Base-by-base conservation (phyloP, 2,888 invertebrate genomes). In the Odiellus spinosus region DNA sequence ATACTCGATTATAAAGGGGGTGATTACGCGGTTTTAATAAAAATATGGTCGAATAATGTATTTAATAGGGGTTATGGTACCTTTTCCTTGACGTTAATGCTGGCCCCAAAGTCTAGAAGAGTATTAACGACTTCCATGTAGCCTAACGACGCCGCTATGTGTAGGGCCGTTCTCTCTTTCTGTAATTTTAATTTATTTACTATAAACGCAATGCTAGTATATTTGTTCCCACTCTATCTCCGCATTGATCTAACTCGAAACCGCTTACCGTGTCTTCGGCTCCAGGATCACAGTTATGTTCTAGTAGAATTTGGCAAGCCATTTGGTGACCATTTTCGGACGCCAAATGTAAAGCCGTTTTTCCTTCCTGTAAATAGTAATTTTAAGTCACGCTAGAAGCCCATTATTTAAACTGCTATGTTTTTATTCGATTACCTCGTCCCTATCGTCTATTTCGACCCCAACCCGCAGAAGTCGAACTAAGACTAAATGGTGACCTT, bases 401-500 rank as follows among this genome's bases (percentile, higher is more conserved):
- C n/a, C 34, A n/a, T 34, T 34, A 34, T 12, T 34, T n/a, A 34
- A 34, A 34, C 34, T 12, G 34, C n/a, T n/a, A n/a, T n/a, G n/a
- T n/a, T n/a, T n/a, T n/a, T n/a, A n/a, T n/a, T n/a, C n/a, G n/a
- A n/a, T n/a, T 53, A 64, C 67, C 53, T 59, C 60, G 40, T 66
- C 66, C 38, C 61, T 56, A 43, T 64, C 64, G 47, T 66, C 61
- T 6, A 62, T 58, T 44, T 62, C 58, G 8, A 60, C 59, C 5
- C 62, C 62, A 4, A 59, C 57, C 47, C 59, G 55, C 3, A 65
- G 55, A 33, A 66, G 68, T 56, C 74, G 69, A 44, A 74, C 71
- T 47, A 75, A 73, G 2, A 77, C 74, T 26, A 73, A 69, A 42
- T 69, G 67, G 61, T 80, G 77, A 1, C 79, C 80, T 10, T 74